Evolutionary conservation across 1,140 invertebrate species (phyloP).

Genomic region (Globodera rostochiensis): DNA sequence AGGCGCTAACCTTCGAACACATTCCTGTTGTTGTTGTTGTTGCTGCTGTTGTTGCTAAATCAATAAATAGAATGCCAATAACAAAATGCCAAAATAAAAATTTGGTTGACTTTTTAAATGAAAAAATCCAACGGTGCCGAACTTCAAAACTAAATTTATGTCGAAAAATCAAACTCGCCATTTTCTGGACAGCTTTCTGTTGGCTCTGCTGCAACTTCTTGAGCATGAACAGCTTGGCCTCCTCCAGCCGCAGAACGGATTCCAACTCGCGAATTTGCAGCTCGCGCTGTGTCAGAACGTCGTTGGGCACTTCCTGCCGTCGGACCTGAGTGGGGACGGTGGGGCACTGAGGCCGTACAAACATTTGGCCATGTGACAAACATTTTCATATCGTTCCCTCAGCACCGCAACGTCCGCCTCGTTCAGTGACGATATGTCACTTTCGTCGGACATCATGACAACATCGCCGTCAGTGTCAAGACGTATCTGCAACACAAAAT

Average conservation of each 20-base stretch:
- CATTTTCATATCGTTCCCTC: constrained; percentile 44
- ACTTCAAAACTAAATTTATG: too few species aligned
- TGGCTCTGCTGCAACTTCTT: constrained; percentile 52
- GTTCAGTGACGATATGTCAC: constrained; percentile 61
- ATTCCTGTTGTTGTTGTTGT: constrained; percentile 31
- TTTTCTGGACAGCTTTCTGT: constrained; percentile 32
- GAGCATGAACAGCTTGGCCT: constrained; percentile 57
- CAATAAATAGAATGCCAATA: too few species aligned
- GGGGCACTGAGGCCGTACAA: not conserved
- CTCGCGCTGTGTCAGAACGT: constrained; percentile 48
- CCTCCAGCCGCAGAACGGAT: constrained; percentile 48
- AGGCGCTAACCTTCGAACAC: constrained; percentile 24
- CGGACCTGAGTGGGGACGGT: constrained; percentile 25
- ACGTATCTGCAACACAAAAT: constrained; percentile 40
- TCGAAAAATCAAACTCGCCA: not conserved
- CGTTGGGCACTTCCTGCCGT: constrained; percentile 37
- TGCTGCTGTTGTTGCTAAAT: not conserved
- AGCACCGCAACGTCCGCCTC: constrained; percentile 46
- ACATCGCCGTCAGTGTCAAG: constrained; percentile 54
- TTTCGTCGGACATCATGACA: constrained; percentile 60
- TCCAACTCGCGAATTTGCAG: constrained; percentile 53
- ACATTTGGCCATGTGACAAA: not conserved
- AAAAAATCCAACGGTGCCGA: too few species aligned
- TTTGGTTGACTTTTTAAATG: too few species aligned
- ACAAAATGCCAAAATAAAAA: too few species aligned